Evolutionary conservation across 2,113 vertebrate genomes (phyloP), one percentile per base, ranked within the genome.

Genomic region (Nothocercus nigrocapillus): DNA sequence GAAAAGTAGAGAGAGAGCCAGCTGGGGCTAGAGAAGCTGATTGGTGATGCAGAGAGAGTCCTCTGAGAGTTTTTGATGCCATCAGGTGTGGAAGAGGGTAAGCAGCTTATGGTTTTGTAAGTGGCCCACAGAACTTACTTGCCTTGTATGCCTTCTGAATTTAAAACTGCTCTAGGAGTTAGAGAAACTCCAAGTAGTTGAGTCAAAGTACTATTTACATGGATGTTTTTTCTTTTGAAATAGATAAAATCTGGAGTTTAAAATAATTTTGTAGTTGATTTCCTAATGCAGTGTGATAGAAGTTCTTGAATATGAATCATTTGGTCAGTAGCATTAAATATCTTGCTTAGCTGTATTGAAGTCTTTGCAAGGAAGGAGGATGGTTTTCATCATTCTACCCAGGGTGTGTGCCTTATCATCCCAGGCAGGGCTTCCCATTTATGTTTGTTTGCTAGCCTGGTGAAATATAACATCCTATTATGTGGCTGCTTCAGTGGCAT

Each of bases 351-450:
- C 53, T 89, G 24, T 45, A 18, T 11, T 85, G 13, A 54, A 42
- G 28, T 21, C 4, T 42, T 68, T 74, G 88, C 63, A 59, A 67
- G 40, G 62, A 62, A 36, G 27, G 40, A 75, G 30, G 27, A 17
- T 62, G 24, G 24, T 83, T 19, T 85, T 69, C 4, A 12, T 3
- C 54, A 24, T 45, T 15, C 2, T 22, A 63, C 42, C 40, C 45
- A 21, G 24, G 1, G 4, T 34, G 27, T 82, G 6, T 70, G 30
- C 16, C 9, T 1, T 22, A 20, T 15, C 82, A 28, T 45, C 73
- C n/a, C 72, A 0, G 0, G 3, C 32, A 56, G 61, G 67, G 10
- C 22, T 85, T 74, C 27, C 63, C 0, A 4, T 40, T 70, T 3
- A 1, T 21, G 4, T 6, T 40, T 88, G 47, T 30, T 82, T 76